Evolutionary conservation across 2,113 vertebrate species (phyloP).

Genomic region (Vulpes lagopus): DNA sequence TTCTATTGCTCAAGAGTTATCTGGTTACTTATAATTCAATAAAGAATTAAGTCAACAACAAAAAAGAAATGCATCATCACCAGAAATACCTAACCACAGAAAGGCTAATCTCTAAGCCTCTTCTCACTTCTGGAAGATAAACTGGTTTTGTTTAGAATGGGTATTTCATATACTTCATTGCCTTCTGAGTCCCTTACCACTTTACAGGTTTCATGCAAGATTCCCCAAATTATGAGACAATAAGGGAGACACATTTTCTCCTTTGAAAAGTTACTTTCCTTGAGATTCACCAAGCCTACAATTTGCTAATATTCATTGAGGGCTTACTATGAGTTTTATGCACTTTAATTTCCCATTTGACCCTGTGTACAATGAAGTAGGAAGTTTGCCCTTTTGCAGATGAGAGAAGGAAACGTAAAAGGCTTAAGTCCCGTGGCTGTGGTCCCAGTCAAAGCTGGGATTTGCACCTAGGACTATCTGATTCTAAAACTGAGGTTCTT

Average conservation of each 20-base stretch:
- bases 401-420: neutral
- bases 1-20: slow-evolving; percentile 46
- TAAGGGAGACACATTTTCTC: neutral
- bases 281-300: neutral
- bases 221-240: neutral
- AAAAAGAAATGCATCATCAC: neutral
- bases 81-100: neutral
- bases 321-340: neutral
- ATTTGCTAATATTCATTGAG: neutral
- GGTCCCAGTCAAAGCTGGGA: neutral
- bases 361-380: neutral
- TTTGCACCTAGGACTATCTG: neutral
- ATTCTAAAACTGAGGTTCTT: neutral
- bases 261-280: slow-evolving; percentile 16
- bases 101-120: neutral
- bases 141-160: neutral
- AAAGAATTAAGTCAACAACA: slow-evolving; percentile 40
- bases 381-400: neutral
- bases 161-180: neutral
- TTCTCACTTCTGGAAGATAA: neutral
- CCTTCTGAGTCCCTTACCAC: neutral
- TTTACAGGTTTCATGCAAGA: neutral
- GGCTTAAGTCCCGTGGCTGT: neutral
- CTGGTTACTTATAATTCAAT: slow-evolving; percentile 58
- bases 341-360: slow-evolving; percentile 2